These are phyloP conservation scores for Acyrthosiphon pisum DNA, from an alignment of 1,140 invertebrate genomes.

Conservation along the genomic window DNA sequence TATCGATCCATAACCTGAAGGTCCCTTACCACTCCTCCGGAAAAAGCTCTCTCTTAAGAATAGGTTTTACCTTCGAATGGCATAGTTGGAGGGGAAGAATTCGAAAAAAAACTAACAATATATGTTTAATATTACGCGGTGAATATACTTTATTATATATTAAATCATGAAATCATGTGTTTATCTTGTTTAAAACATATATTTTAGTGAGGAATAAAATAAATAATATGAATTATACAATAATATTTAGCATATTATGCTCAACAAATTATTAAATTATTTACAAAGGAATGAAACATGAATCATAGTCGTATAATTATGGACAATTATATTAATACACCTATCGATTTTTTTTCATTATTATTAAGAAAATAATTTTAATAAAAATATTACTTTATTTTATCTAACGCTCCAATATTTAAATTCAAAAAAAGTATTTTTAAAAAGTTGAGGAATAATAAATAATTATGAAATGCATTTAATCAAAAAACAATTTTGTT, in stretches of 20 bases:
- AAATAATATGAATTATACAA: not conserved
- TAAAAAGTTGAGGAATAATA: too few species aligned
- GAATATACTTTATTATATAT: not conserved
- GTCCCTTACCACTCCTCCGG: slow-evolving; percentile 5
- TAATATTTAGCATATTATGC: not conserved
- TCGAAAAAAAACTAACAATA: slow-evolving; percentile 3
- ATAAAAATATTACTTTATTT: not conserved
- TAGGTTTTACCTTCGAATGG: not conserved
- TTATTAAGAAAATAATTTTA: not conserved
- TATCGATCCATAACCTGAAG: slow-evolving; percentile 25
- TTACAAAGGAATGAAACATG: not conserved
- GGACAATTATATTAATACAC: not conserved
- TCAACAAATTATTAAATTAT: not conserved
- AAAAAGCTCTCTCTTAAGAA: not conserved
- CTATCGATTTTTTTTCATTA: not conserved
- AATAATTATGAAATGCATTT: not conserved
- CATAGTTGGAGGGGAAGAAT: not conserved
- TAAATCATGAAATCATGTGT: not conserved
- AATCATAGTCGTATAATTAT: not conserved
- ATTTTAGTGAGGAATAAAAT: not conserved
- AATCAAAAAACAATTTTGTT: not conserved
- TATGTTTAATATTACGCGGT: not conserved
- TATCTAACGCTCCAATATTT: not conserved
- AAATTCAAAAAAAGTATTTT: not conserved
- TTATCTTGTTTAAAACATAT: not conserved